phyloP scores from a whole-genome alignment of 2,888 invertebrate genomes.

The Drosophila conformis region DNA sequence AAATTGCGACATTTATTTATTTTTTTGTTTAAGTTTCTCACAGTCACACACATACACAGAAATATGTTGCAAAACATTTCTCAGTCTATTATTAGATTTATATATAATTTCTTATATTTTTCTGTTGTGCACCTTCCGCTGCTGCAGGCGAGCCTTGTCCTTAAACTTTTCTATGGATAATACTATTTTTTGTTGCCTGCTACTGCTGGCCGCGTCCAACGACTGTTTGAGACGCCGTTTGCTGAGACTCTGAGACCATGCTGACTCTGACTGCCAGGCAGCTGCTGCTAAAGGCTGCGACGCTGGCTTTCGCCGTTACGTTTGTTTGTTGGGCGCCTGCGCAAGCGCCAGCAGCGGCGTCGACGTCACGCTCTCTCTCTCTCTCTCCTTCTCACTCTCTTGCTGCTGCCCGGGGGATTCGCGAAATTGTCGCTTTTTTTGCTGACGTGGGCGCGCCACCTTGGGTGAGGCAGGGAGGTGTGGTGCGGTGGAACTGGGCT shows the following conservation, averaged over 20 bases:
- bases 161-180: slow-evolving; percentile 15
- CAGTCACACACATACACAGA: slow-evolving; percentile 4
- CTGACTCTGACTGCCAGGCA: slow-evolving; percentile 10
- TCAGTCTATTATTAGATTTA: slow-evolving; percentile 22
- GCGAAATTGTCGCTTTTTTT: slow-evolving; percentile 68
- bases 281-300: slow-evolving; percentile 35
- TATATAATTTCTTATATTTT: slow-evolving; percentile 18
- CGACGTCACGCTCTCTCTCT: slow-evolving; percentile 17
- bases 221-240: slow-evolving; percentile 72
- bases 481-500: slow-evolving; percentile 6
- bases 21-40: slow-evolving; percentile 34
- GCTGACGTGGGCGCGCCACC: slow-evolving; percentile 69
- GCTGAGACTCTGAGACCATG: slow-evolving; percentile 68
- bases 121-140: slow-evolving; percentile 54
- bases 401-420: slow-evolving; percentile 79
- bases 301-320: slow-evolving; percentile 38
- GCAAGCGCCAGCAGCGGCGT: slow-evolving; percentile 45
- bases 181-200: slow-evolving; percentile 6
- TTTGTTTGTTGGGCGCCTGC: slow-evolving; percentile 53
- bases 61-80: slow-evolving; percentile 24
- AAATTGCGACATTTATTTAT: slow-evolving; percentile 67
- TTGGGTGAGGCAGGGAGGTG: slow-evolving; percentile 23
- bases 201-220: slow-evolving; percentile 55
- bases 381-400: slow-evolving; percentile 25
- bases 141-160: slow-evolving; percentile 20